Base-by-base conservation (phyloP, 2,888 invertebrate species). In the Acleris holmiana region DNA sequence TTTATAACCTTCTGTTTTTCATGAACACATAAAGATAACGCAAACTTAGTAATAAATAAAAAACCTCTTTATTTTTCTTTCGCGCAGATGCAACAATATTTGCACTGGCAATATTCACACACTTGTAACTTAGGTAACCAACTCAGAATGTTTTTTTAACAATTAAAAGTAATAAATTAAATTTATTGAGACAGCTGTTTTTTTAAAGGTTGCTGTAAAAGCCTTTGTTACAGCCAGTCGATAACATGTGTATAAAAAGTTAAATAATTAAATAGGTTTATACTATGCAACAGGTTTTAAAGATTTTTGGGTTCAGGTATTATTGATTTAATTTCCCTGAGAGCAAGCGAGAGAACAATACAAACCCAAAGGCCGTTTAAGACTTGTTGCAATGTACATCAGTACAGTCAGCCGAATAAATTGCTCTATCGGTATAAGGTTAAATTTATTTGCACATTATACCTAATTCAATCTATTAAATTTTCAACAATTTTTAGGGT, bases 1-100 rank as follows among this genome's bases (percentile, higher is more conserved):
- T 64, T 57, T 64, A 64, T 64, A 64, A 41, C 63, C 53, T 47
- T 48, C 44, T 63, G 58, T 63, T 57, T 62, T 58, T 55, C 63
- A 53, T 47, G 58, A 58, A 41, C 41, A 63, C 51, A 47, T 47
- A 53, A 21, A 63, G 46, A 44, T 50, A 56, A 53, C 53, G 19
- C 8, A 63, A 51, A 57, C 23, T 56, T 19, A 44, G 44, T 41
- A 50, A 57, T n/a, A 19, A 56, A 57, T 58, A 40, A 58, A 58
- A 57, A 29, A 50, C 46, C 47, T 46, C 25, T 19, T 46, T 47
- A 57, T 63, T 51, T 58, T 58, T 58, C 54, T 58, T 50, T 47
- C 35, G 25, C 3, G n/a, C 23, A 17, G 13, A 23, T 8, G 41
- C 13, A 50, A 41, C 49, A 44, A 51, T 54, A 51, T 57, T 57